Conservation (phyloP, 2,888 invertebrate genomes). For the Theodoxus fluviatilis region DNA sequence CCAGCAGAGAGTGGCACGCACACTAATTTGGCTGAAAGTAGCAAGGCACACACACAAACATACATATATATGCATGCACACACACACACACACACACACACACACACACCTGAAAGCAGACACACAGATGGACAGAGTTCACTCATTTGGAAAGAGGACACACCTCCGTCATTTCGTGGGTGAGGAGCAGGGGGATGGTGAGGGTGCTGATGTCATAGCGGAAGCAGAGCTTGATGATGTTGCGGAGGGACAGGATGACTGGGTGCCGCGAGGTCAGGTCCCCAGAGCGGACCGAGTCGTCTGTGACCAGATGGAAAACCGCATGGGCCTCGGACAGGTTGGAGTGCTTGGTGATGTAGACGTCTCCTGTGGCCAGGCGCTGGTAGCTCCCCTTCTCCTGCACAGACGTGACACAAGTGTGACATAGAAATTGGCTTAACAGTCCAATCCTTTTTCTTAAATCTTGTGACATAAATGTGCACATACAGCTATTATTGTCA, state of each 20-base stretch:
- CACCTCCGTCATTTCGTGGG: slow-evolving; percentile 94
- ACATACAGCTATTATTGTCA: too few relatives aligned
- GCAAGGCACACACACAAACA: too few relatives aligned
- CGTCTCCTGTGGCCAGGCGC: slow-evolving; percentile 58
- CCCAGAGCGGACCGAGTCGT: slow-evolving; percentile 73
- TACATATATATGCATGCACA: too few relatives aligned
- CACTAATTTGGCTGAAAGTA: too few relatives aligned
- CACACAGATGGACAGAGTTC: too few relatives aligned
- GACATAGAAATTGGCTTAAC: too few relatives aligned
- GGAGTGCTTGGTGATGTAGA: slow-evolving; percentile 74
- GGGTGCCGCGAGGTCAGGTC: slow-evolving; percentile 97
- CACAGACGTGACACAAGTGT: too few relatives aligned
- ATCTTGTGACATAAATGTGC: too few relatives aligned
- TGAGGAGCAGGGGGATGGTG: slow-evolving; percentile 88
- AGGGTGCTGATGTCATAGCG: slow-evolving; percentile 91
- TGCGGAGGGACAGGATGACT: slow-evolving; percentile 90
- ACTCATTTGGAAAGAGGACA: slow-evolving; percentile 36
- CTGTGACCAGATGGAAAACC: slow-evolving; percentile 92
- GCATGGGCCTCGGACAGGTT: slow-evolving; percentile 93
- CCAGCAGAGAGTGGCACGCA: too few relatives aligned
- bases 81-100: slow-evolving; percentile 3
- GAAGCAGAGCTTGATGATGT: slow-evolving; percentile 94
- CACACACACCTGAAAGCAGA: too few relatives aligned
- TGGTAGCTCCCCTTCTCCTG: slow-evolving; percentile 47
- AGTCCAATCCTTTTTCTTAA: too few relatives aligned